Base-by-base conservation (phyloP, 2,113 vertebrate genomes). In the Mus spicilegus region DNA sequence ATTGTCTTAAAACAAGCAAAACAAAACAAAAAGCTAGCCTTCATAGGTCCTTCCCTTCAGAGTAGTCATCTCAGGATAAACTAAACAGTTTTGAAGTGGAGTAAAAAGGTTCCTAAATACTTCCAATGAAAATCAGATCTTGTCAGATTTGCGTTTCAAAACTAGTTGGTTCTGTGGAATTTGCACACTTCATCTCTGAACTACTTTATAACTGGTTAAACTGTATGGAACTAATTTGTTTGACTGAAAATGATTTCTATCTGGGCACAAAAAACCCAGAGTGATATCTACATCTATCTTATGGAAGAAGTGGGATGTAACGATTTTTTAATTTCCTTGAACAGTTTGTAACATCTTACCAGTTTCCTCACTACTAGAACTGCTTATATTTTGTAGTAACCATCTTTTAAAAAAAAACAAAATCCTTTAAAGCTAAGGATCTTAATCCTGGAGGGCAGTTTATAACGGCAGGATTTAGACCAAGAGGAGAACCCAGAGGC, bases 311-410 rank as follows among this genome's bases (percentile, higher is more conserved):
- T 1, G 3, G 30, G 20, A 87, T 33, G 42, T 12, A 86, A 69
- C 22, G 65, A 36, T 72, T 46, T 87, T 77, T 67, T 61, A 84
- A 61, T 84, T 78, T 82, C 85, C 89, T 82, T 77, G 54, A 95
- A 89, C 54, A 76, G 36, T 46, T 26, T 70, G 19, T n/a, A 87
- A 70, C 7, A 46, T 69, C 82, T 90, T 75, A 94, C 14, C 36
- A 49, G 49, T 46, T 87, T 81, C 75, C 51, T 86, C 56, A 78
- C 75, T 91, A 91, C 89, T 58, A 92, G 61, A 89, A 58, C 56
- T 49, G 33, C 46, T 82, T 86, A 42, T 70, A 95, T 87, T 42
- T 58, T 94, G 5, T 51, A 87, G 22, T 20, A 75, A 39, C 56
- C 12, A 39, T 89, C 26, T 42, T 82, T 42, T 76, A 36, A 49